phyloP scores from a whole-genome alignment of 1,140 invertebrate species.

The Panulirus ornatus region DNA sequence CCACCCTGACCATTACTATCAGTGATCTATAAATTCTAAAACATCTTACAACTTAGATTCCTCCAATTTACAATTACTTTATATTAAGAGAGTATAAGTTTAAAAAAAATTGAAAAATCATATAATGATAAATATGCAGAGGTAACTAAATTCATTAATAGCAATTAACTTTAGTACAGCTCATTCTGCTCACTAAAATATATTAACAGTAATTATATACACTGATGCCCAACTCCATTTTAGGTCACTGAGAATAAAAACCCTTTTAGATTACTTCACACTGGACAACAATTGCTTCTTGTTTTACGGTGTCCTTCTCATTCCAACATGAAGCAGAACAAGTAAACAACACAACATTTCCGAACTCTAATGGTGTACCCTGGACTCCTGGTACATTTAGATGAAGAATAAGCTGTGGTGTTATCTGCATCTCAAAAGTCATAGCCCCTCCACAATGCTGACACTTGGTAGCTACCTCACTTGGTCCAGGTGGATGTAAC shows the following conservation, averaged over 20 bases:
- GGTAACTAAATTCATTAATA: background rate
- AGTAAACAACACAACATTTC: slow-evolving; percentile 88
- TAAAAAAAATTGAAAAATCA: background rate
- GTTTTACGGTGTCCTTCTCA: slow-evolving; percentile 82
- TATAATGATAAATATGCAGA: background rate
- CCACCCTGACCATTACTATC: background rate
- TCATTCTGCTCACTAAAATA: background rate
- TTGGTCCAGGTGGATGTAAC: slow-evolving; percentile 82
- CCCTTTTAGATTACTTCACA: slow-evolving; percentile 80
- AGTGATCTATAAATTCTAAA: background rate
- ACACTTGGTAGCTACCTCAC: slow-evolving; percentile 81
- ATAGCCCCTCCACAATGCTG: slow-evolving; percentile 85
- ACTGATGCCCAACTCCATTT: background rate
- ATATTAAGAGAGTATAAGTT: too few species aligned
- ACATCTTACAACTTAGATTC: background rate
- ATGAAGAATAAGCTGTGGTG: slow-evolving; percentile 87
- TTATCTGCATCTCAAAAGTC: slow-evolving; percentile 89
- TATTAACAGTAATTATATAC: background rate
- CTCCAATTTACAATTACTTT: background rate
- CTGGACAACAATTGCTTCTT: slow-evolving; percentile 88
- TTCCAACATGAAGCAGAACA: slow-evolving; percentile 91
- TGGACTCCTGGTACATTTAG: slow-evolving; percentile 80
- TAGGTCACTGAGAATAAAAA: background rate
- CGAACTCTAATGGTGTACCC: slow-evolving; percentile 84
- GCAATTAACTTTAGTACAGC: background rate